Conservation (phyloP, 2,888 invertebrate species). For the Exephanes ischioxanthus region DNA sequence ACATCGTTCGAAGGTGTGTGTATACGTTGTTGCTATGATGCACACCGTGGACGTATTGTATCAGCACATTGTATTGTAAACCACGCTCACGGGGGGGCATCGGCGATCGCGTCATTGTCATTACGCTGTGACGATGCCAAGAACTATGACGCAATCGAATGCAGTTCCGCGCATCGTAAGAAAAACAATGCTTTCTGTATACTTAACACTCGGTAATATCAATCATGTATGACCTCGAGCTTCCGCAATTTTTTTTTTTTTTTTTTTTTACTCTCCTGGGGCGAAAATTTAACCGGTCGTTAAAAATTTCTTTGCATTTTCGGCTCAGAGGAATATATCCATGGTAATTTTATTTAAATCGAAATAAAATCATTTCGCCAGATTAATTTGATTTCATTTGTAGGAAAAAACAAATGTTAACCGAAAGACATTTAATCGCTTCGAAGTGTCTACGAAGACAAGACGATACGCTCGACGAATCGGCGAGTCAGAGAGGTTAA, state of each 20-base stretch:
- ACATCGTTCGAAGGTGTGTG: neutral
- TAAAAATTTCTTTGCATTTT: neutral
- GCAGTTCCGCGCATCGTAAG: constrained; percentile 1
- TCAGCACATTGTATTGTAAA: constrained; percentile 35
- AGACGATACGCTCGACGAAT: constrained; percentile 1
- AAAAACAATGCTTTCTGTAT: constrained; percentile 56
- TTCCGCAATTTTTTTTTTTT: constrained; percentile 15
- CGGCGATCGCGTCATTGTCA: constrained; percentile 57
- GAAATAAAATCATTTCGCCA: neutral
- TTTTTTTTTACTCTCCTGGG: neutral
- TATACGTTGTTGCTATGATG: constrained; percentile 12
- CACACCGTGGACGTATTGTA: constrained; percentile 27
- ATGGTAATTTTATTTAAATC: neutral
- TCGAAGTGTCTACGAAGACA: neutral
- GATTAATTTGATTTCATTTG: neutral
- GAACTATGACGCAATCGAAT: constrained; percentile 52
- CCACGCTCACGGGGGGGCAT: constrained; percentile 36
- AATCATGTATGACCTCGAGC: neutral
- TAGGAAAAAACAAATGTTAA: neutral
- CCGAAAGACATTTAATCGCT: neutral
- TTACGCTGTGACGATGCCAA: constrained; percentile 41
- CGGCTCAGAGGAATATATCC: neutral
- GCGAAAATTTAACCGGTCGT: neutral
- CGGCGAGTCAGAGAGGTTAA: constrained; percentile 33
- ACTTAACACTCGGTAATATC: constrained; percentile 20